Conservation (phyloP, 2,113 vertebrate genomes). For the Candoia aspera region DNA sequence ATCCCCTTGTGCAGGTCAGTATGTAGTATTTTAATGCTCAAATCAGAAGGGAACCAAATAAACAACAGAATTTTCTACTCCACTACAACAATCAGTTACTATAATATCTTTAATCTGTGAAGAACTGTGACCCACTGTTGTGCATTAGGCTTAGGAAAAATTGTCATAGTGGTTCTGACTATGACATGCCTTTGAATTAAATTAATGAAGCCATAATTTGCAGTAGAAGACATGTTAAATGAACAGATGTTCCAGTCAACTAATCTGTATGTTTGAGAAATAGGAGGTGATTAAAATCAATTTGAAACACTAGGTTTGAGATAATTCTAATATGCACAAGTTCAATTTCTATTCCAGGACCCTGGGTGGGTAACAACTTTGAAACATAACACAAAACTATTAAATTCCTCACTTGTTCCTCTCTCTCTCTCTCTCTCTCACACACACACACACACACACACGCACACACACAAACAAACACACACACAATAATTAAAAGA, state of each 20-base stretch:
- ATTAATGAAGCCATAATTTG: background rate
- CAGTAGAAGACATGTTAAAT: conserved; percentile 8
- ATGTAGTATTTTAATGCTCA: background rate
- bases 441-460: background rate
- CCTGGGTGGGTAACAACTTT: background rate
- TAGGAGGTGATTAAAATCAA: background rate
- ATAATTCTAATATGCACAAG: conserved; percentile 30
- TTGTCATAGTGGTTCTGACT: background rate
- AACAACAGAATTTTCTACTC: background rate
- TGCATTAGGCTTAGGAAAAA: background rate
- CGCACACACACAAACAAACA: background rate
- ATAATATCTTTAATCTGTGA: conserved; percentile 1
- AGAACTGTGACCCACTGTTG: background rate
- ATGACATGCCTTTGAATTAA: conserved; percentile 22
- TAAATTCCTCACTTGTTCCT: no score
- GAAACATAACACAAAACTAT: background rate
- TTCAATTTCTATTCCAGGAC: background rate
- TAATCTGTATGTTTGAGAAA: background rate
- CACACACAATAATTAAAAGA: background rate
- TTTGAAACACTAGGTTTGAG: conserved; percentile 28
- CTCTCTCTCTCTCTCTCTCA: no score
- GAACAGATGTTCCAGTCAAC: background rate
- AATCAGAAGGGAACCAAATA: background rate
- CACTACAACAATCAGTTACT: background rate
- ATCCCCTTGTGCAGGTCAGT: background rate